Evolutionary conservation across 2,113 vertebrate genomes (phyloP).

Genomic region (Odocoileus virginianus): DNA sequence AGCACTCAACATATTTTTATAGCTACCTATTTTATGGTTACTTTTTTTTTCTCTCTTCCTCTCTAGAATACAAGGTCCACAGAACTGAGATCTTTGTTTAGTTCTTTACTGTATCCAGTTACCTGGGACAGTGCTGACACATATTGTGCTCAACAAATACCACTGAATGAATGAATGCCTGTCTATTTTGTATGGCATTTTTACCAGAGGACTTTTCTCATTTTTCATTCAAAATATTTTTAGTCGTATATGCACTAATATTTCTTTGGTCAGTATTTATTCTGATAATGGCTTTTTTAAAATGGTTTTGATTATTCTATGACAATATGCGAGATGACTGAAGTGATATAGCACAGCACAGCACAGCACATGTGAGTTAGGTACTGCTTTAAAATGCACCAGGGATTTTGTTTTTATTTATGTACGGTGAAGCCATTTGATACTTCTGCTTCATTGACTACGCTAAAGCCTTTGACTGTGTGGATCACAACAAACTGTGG

Average conservation of each 20-base stretch:
- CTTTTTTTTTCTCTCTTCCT: not conserved
- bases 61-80: not conserved
- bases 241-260: not conserved
- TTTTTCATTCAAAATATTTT: not conserved
- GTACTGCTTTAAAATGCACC: not conserved
- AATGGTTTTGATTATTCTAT: not conserved
- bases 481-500: not conserved
- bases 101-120: not conserved
- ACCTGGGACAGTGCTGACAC: not conserved
- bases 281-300: not conserved
- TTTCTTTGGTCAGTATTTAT: not conserved
- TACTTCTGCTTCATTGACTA: not conserved
- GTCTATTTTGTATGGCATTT: not conserved
- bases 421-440: not conserved
- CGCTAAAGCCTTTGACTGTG: not conserved
- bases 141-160: not conserved
- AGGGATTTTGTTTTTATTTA: not conserved
- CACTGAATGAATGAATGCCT: not conserved
- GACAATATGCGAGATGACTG: not conserved
- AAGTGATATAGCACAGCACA: not conserved
- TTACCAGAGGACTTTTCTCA: not conserved
- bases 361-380: not conserved
- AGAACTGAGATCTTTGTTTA: not conserved
- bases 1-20: not conserved
- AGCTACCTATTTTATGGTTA: not conserved